A percentile compares a stretch with the other conserved stretches of the same genome.
phyloP scores from a whole-genome alignment of 2,113 vertebrate genomes.

The Platichthys stellatus region DNA sequence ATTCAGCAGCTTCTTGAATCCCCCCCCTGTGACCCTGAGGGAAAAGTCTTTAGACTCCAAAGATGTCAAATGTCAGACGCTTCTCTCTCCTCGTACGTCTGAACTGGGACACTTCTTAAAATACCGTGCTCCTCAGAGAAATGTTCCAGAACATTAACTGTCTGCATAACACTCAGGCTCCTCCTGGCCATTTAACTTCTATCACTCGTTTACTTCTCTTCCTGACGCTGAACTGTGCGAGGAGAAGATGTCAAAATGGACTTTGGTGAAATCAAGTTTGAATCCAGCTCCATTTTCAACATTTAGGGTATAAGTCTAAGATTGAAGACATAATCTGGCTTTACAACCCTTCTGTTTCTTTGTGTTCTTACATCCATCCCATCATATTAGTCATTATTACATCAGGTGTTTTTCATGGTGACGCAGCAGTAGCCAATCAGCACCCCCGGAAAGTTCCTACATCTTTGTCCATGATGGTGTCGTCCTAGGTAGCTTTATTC shows the following conservation, averaged over 20 bases:
- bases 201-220: background rate
- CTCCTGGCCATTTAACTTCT: background rate
- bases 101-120: slow-evolving; percentile 72
- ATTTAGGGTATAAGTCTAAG: too few species aligned
- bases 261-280: background rate
- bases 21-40: background rate
- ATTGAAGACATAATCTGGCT: background rate
- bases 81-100: slow-evolving; percentile 45
- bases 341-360: background rate
- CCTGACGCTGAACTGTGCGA: slow-evolving; percentile 12
- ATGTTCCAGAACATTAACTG: slow-evolving; percentile 55
- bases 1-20: slow-evolving; percentile 16
- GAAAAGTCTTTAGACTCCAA: slow-evolving; percentile 12
- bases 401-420: slow-evolving; percentile 46
- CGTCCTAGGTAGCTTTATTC: background rate
- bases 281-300: background rate
- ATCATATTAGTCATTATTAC: slow-evolving; percentile 19
- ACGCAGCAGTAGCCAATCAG: slow-evolving; percentile 54
- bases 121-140: slow-evolving; percentile 58
- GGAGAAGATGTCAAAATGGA: slow-evolving; percentile 1
- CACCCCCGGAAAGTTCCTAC: slow-evolving; percentile 44
- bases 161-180: slow-evolving; percentile 32
- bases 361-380: slow-evolving; percentile 5
- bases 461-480: slow-evolving; percentile 17
- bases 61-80: slow-evolving; percentile 54